Evolutionary conservation across 2,113 vertebrate genomes (phyloP).

Genomic region (Eulemur rufifrons): DNA sequence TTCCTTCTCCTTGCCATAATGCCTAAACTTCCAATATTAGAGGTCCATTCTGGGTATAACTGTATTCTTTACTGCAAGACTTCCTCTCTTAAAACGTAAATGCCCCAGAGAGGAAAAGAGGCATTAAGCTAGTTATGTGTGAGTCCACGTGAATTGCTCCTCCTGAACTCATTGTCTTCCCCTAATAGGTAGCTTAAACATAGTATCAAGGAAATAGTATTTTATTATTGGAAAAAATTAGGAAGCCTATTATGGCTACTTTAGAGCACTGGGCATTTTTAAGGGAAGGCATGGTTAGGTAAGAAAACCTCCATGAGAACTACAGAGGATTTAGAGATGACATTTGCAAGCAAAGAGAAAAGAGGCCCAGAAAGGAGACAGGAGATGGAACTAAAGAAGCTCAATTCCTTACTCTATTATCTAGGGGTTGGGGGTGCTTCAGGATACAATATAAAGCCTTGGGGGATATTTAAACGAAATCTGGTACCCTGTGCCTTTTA

Average conservation of each 20-base stretch:
- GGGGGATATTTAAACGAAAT: neutral
- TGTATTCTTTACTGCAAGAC: neutral
- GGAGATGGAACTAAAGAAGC: neutral
- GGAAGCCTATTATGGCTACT: neutral
- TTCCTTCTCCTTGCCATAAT: neutral
- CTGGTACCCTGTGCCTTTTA: neutral
- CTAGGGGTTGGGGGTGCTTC: rapidly evolving
- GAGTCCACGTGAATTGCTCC: neutral
- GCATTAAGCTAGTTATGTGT: neutral
- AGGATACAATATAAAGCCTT: neutral
- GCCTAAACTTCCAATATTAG: neutral
- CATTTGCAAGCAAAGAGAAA: neutral
- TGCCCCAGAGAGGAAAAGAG: neutral
- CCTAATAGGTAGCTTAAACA: neutral
- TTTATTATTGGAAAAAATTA: neutral
- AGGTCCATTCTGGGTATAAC: neutral
- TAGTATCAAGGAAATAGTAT: neutral
- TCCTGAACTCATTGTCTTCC: conserved; percentile 6
- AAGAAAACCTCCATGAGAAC: neutral
- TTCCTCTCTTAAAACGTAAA: neutral
- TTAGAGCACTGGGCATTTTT: neutral
- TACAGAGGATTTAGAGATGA: neutral
- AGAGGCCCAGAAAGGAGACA: neutral
- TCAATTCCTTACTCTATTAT: neutral
- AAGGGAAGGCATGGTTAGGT: neutral